Base-by-base conservation (phyloP, 2,113 vertebrate species). In the Ptilorrhoa leucosticta region DNA sequence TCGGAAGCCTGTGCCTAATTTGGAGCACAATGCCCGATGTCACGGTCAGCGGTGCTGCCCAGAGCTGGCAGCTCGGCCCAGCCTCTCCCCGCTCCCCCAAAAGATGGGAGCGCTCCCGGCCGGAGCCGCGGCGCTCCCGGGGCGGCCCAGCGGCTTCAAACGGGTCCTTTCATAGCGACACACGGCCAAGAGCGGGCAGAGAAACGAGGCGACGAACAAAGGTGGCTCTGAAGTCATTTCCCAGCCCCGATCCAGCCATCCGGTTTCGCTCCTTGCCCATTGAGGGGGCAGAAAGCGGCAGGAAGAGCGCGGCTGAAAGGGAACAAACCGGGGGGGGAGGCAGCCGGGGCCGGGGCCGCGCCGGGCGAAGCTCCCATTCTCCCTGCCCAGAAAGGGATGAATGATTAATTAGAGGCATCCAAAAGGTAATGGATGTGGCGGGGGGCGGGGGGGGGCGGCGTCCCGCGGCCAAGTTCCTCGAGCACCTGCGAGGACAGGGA, bases 241-340 rank as follows among this genome's bases (percentile, higher is more conserved):
- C 98, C 98, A 90, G 83, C 93, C 98, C 98, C 97, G 96, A 97
- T 97, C 97, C 97, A 98, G 98, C 98, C 98, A 98, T 98, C 98
- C 98, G 98, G 98, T 98, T 98, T 97, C 96, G 64, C 98, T 97
- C 98, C 96, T 98, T 96, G 97, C 97, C 98, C 97, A 98, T 98
- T 99, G 99, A 99, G 98, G 97, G 93, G 97, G 98, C 98, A 98
- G 98, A 98, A 98, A 98, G 98, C 97, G 96, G 98, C 99, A 99
- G 99, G 99, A 99, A 99, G 98, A 98, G 97, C 86, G 11, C 78
- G 94, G 87, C 98, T 98, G 98, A 98, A 99, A 98, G 98, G 97
- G 98, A 98, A 98, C 97, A 98, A 98, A 97, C 95, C 88, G 90
- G 98, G 98, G 98, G 98, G 95, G 95, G 96, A 97, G 97, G 96